phyloP scores from a whole-genome alignment of 2,888 invertebrate species.

The Gortyna flavago region DNA sequence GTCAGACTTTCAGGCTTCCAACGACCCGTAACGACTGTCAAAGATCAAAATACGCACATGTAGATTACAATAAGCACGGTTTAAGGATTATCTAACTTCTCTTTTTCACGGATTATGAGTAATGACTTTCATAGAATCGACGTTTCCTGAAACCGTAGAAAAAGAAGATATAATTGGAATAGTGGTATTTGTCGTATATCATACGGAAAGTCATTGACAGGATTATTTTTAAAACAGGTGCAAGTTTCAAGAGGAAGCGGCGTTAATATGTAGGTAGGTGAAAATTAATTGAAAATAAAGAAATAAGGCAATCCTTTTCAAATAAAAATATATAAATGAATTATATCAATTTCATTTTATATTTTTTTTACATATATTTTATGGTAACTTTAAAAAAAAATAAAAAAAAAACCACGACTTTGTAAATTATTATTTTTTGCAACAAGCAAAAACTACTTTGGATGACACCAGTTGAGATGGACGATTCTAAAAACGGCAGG shows the following conservation, averaged over 20 bases:
- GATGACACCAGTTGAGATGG: background rate
- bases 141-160: slow-evolving; percentile 31
- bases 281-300: too few relatives aligned
- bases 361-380: too few relatives aligned
- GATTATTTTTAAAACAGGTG: slow-evolving; percentile 29
- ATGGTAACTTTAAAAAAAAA: too few relatives aligned
- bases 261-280: background rate
- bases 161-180: slow-evolving; percentile 28
- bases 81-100: background rate
- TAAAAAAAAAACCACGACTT: background rate
- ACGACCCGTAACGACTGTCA: too few relatives aligned
- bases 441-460: background rate
- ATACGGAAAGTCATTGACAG: slow-evolving; percentile 40
- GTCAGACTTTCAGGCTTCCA: too few relatives aligned
- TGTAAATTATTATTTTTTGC: background rate
- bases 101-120: background rate
- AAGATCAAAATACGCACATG: background rate
- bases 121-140: slow-evolving; percentile 25
- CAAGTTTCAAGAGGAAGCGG: slow-evolving; percentile 36
- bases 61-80: background rate
- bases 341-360: too few relatives aligned
- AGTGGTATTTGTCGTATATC: slow-evolving; percentile 36
- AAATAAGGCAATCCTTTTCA: too few relatives aligned
- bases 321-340: too few relatives aligned
- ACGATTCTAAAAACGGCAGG: background rate